A percentile compares a stretch with the other conserved stretches of the same genome.
Conservation (phyloP, 1,140 invertebrate species). For the Chironomus striatipennis region DNA sequence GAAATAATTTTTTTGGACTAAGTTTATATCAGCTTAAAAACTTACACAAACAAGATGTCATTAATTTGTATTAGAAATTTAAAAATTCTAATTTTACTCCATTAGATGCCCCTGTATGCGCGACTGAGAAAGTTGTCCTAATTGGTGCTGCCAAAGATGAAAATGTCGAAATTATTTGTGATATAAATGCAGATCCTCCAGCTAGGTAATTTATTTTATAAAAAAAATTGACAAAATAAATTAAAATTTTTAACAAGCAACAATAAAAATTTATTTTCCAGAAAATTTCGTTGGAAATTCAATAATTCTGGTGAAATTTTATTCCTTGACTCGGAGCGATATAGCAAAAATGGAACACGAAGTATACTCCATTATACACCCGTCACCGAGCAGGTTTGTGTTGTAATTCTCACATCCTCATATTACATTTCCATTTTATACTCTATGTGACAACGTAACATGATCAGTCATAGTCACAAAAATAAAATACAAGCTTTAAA, state of each 20-base stretch:
- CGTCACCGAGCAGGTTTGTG: constrained; percentile 47
- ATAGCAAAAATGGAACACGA: constrained; percentile 56
- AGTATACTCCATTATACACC: constrained; percentile 63
- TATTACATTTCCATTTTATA: neutral
- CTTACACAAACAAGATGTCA: too few species aligned
- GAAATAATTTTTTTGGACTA: too few species aligned
- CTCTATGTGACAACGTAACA: neutral
- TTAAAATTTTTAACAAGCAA: too few species aligned
- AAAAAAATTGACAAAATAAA: neutral
- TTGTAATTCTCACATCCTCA: neutral
- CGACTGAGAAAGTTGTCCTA: constrained; percentile 60
- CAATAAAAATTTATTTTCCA: constrained; percentile 31
- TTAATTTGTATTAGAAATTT: too few species aligned
- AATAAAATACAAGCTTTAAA: constrained; percentile 16
- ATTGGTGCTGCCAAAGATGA: constrained; percentile 78
- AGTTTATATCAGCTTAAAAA: too few species aligned
- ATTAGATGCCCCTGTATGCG: constrained; percentile 73
- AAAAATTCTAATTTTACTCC: too few species aligned
- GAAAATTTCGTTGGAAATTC: constrained; percentile 81
- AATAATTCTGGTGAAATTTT: constrained; percentile 79
- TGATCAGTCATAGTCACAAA: constrained; percentile 17
- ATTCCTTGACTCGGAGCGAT: constrained; percentile 63
- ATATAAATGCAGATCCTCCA: constrained; percentile 78
- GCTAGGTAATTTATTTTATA: constrained; percentile 45
- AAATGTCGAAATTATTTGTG: constrained; percentile 71